Evolutionary conservation across 2,888 invertebrate genomes (phyloP).

Genomic region (Octodonta nipae): DNA sequence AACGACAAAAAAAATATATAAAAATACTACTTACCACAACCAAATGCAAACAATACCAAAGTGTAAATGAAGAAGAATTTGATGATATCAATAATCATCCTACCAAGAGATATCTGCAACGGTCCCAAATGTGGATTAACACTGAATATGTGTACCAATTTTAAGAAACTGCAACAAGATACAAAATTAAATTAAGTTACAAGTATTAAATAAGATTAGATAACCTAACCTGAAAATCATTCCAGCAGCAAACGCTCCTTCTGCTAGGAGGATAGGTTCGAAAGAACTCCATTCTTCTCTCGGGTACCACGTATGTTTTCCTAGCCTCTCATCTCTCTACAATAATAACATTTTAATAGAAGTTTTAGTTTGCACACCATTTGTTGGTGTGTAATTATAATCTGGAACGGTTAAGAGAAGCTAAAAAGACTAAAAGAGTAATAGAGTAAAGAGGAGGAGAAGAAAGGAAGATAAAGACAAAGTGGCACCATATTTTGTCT

Average conservation of each 20-base stretch:
- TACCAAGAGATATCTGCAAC: conserved; percentile 79
- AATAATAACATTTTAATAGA: too few relatives aligned
- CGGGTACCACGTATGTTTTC: conserved; percentile 54
- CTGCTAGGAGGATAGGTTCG: conserved; percentile 87
- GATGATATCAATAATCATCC: conserved; percentile 88
- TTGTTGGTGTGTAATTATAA: too few relatives aligned
- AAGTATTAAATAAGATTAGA: too few relatives aligned
- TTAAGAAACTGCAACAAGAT: conserved; percentile 42
- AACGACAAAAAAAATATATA: too few relatives aligned
- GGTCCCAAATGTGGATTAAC: conserved; percentile 94
- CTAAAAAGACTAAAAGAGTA: too few relatives aligned
- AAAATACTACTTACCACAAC: conserved; percentile 65
- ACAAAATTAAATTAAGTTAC: neutral
- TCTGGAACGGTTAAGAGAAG: too few relatives aligned
- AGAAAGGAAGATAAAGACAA: too few relatives aligned
- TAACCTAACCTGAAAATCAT: conserved; percentile 70
- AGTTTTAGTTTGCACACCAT: neutral
- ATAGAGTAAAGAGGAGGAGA: too few relatives aligned
- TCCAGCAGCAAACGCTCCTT: conserved; percentile 89
- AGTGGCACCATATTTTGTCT: too few relatives aligned
- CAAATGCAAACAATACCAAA: conserved; percentile 85
- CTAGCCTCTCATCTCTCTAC: conserved; percentile 19
- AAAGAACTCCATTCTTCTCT: conserved; percentile 87
- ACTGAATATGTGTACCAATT: conserved; percentile 92
- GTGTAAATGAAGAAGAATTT: conserved; percentile 94